These are phyloP conservation scores for Drosophila sechellia DNA, from an alignment of 1,140 invertebrate species.

Conservation along the genomic window DNA sequence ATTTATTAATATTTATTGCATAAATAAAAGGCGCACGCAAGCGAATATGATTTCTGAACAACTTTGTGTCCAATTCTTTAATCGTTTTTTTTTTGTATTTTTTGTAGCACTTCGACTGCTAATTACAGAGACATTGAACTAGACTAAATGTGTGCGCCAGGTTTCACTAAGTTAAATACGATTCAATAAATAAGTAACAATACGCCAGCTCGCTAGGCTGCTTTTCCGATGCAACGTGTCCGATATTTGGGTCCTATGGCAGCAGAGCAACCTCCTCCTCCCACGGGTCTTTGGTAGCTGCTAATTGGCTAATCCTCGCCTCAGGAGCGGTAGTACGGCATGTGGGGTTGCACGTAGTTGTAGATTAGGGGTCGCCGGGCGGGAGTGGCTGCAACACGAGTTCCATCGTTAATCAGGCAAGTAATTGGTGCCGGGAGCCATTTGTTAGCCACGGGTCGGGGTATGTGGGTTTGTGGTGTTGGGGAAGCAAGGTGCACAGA, in stretches of 20 bases:
- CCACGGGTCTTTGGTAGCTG: constrained; percentile 69
- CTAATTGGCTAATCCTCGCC: constrained; percentile 56
- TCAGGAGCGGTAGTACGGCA: constrained; percentile 73
- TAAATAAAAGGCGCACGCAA: constrained; percentile 49
- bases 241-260: constrained; percentile 64
- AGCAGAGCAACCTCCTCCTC: constrained; percentile 59
- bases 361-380: constrained; percentile 73
- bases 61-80: constrained; percentile 58
- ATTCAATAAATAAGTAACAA: constrained; percentile 64
- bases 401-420: constrained; percentile 8
- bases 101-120: constrained; percentile 77
- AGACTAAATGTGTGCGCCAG: constrained; percentile 75
- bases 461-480: no score
- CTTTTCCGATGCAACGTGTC: constrained; percentile 22
- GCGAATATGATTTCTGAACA: constrained; percentile 51
- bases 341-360: constrained; percentile 75
- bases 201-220: constrained; percentile 45
- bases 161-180: constrained; percentile 48
- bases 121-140: constrained; percentile 55
- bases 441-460: no score
- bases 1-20: constrained; percentile 64
- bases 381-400: constrained; percentile 59
- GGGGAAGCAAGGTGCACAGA: constrained; percentile 1
- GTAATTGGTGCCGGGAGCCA: constrained; percentile 9
- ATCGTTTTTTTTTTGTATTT: constrained; percentile 55